Evolutionary conservation across 2,888 invertebrate genomes (phyloP), one percentile per base, ranked within the genome.

Genomic region (Mimas tiliae): DNA sequence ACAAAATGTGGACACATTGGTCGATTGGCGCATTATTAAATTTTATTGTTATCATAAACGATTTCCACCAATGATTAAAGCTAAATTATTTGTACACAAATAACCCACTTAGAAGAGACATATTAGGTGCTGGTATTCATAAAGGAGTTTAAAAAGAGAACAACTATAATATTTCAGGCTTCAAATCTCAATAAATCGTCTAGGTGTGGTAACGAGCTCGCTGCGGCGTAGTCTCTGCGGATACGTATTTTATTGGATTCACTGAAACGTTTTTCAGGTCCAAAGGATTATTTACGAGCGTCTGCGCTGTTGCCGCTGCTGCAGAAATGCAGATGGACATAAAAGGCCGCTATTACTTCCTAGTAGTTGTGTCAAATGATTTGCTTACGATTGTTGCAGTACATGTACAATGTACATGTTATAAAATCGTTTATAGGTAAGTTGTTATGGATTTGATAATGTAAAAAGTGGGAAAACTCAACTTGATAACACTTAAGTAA

Each of bases 221-320:
- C 87, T 91, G 91, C 91, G 91, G 91, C 91, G 90, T 86, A 90
- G 87, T 90, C 92, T 91, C 91, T 91, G 90, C 91, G 93, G 93
- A 93, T 93, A 91, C 92, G 92, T 93, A 92, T 92, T 93, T 93
- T 93, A 93, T 93, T 93, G 92, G 93, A 93, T 92, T 91, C 90
- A 91, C 87, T 90, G 91, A 91, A 93, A 93, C 93, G 92, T 91
- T 93, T 93, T 93, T 92, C 93, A 91, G 90, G 89, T 90, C 91
- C 89, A 84, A 87, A 88, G 90, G 92, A 93, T 93, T 91, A 93
- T 93, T 93, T 92, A 93, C 90, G 91, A 91, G 86, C 89, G 88
- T 91, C 92, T 91, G 89, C 86, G 88, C 85, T 64, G 79, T 84
- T 75, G 80, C 84, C 64, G 79, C 84, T 74, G 80, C 85, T 90